A percentile compares a stretch with the other conserved stretches of the same genome.
Evolutionary conservation across 2,888 invertebrate genomes (phyloP).

Genomic region (Timema podura): DNA sequence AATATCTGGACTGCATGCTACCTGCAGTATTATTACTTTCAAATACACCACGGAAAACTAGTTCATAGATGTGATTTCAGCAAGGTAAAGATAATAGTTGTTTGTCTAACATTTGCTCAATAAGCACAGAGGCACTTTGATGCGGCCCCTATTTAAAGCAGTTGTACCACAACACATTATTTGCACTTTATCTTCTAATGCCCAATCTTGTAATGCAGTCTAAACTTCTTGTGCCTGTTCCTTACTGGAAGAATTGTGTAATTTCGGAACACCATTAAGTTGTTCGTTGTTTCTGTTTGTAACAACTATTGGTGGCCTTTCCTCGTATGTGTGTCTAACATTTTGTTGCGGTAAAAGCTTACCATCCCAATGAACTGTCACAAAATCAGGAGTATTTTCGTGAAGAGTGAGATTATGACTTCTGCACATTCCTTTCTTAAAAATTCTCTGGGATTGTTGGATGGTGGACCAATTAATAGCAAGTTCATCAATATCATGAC

Average conservation of each 20-base stretch:
- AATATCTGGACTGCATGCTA: background rate
- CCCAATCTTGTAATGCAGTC: background rate
- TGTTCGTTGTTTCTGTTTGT: background rate
- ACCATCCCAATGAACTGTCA: too few relatives aligned
- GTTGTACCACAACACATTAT: too few relatives aligned
- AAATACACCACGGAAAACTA: background rate
- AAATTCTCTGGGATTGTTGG: too few relatives aligned
- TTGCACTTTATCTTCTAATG: background rate
- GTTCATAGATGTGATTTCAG: background rate
- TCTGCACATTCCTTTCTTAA: too few relatives aligned
- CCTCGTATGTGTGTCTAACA: background rate
- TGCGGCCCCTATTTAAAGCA: background rate
- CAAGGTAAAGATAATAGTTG: background rate
- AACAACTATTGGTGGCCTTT: background rate
- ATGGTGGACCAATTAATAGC: too few relatives aligned
- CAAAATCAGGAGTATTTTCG: too few relatives aligned
- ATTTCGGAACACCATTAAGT: background rate
- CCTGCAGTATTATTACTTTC: background rate
- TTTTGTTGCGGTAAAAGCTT: too few relatives aligned
- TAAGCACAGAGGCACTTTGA: background rate
- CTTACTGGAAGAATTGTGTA: background rate
- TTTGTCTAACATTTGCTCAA: background rate
- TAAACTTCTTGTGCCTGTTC: background rate
- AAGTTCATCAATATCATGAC: too few relatives aligned
- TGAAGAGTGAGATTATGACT: too few relatives aligned